Base-by-base conservation (phyloP, 2,888 invertebrate genomes). In the Drosophila austrosaltans region DNA sequence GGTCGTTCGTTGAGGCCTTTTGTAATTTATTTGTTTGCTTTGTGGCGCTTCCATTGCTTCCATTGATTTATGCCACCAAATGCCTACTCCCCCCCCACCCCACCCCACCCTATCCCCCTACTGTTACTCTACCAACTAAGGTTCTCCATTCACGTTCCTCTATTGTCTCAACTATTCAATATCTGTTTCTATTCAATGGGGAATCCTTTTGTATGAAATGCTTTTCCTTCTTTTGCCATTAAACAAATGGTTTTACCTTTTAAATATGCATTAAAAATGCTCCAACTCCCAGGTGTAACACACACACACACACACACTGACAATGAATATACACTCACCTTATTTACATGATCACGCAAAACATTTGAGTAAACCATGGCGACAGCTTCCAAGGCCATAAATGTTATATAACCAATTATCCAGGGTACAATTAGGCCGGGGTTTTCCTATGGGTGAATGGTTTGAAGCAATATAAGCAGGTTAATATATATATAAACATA, bases 291-390 rank as follows among this genome's bases (percentile, higher is more conserved):
- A n/a, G 22, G 28, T 16, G 36, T 4, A 4, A 60, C 25, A 25
- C 2, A 6, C 22, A 20, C 6, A 48, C 10, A 48, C 44, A 48
- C 44, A 22, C 12, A 39, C 12, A 39, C 39, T 16, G 16, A 12
- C 39, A 39, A 2, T 1, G 5, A 32, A 40, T 12, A 42, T 16
- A 42, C 16, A 1, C 10, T 94, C 92, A 96, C 96, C 94, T 95
- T 95, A 93, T 96, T 96, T 78, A 96, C 96, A 92, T 96, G 96
- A 93, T 96, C 96, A 92, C 96, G 94, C 78, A 96, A 94, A 72
- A 96, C 96, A 93, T 96, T 96, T 69, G 96, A 96, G 92, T 96
- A 96, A 67, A 96, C 96, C 95, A 96, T 95, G 69, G 96, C 95
- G 92, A 96, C 96, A 48, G 96, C 96, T 92, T 96, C 96, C 77